These are phyloP conservation scores for Drosophila repletoides DNA, from an alignment of 1,140 invertebrate genomes.

Conservation along the genomic window DNA sequence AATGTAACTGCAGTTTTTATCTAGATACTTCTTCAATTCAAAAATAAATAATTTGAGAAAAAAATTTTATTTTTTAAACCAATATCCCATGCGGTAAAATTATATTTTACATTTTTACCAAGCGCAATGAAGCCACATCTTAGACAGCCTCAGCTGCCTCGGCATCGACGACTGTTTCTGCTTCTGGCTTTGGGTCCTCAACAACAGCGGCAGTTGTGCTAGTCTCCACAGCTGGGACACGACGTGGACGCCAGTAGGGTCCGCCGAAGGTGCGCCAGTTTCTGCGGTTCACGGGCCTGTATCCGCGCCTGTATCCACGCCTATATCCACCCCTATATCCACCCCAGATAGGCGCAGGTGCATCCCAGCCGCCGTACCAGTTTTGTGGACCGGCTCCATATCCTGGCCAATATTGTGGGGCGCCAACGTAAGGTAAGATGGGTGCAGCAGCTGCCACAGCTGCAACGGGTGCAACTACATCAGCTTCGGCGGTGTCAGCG, in stretches of 20 bases:
- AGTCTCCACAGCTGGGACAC: neutral
- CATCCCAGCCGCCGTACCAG: neutral
- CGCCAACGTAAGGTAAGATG: neutral
- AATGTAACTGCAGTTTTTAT: neutral
- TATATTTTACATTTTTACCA: neutral
- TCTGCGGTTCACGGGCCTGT: neutral
- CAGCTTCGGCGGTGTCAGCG: neutral
- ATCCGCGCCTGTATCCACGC: too few species aligned
- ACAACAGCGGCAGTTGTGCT: neutral
- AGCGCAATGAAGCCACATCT: neutral
- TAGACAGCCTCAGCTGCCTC: neutral
- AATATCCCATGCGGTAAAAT: conserved; percentile 1
- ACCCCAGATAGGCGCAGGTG: conserved; percentile 8
- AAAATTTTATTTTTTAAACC: conserved; percentile 28
- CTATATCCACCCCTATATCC: too few species aligned
- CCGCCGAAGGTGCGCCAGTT: neutral
- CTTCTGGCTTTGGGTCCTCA: neutral
- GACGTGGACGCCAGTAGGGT: conserved; percentile 1
- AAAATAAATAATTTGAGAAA: neutral
- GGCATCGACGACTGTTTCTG: neutral
- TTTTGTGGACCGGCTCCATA: neutral
- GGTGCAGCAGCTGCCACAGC: neutral
- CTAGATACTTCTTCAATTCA: too few species aligned
- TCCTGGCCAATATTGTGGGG: conserved; percentile 10
- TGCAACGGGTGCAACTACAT: neutral